Evolutionary conservation across 1,140 invertebrate genomes (phyloP), one percentile per base, ranked within the genome.

Genomic region (Penaeus japonicus): DNA sequence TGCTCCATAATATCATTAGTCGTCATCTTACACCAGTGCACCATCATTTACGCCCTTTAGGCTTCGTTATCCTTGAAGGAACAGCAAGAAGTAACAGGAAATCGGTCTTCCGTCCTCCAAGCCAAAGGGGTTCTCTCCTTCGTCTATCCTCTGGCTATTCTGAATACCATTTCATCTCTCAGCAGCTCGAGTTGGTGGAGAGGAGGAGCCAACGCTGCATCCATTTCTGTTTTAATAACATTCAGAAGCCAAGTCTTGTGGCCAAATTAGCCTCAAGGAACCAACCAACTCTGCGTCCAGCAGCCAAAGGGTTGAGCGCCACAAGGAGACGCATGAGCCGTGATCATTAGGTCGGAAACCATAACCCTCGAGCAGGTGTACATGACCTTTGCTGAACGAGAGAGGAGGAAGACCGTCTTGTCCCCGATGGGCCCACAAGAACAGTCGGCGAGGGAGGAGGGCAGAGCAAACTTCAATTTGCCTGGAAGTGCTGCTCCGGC

Each of bases 211-310:
- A 88, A 59, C 86, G 80, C 80, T 84, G 85, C 85, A 87, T 87
- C 85, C 85, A 87, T 87, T 87, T 87, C 85, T 88, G 86, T 88
- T 88, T 88, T 88, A 88, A 88, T 88, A 88, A 88, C 86, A 88
- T 88, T 88, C 86, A 84, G 86, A 88, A 88, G 86, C 86, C 86
- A 88, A 88, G 86, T 88, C 86, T 88, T 88, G 86, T 88, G 86
- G 86, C 86, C 86, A 88, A 88, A 88, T 88, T 88, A 88, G 86
- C 86, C 86, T 88, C 86, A 88, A 88, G 86, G 86, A 88, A 88
- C 86, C 86, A 88, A 75, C 86, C 86, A 88, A 88, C 86, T 88
- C 86, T 82, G 86, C 86, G 86, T 88, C 86, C 86, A 88, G 80
- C 86, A 88, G 86, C 86, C 85, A 88, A 88, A 88, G 86, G 86